Conservation (phyloP, 2,797 vertebrate species). For the Melopsittacus undulatus region DNA sequence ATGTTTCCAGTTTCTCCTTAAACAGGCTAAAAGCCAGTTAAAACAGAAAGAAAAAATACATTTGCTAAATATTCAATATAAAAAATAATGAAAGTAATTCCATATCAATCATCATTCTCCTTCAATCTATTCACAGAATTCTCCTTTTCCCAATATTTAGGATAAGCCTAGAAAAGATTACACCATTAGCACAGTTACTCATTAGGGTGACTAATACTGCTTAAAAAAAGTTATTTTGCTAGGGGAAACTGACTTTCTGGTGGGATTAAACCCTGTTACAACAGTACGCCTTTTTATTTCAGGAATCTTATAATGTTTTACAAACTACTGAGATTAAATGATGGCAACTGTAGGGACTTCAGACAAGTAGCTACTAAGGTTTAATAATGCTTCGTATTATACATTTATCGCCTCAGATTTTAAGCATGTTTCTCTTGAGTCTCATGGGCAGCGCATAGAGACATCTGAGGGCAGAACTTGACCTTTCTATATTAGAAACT, state of each 20-base stretch:
- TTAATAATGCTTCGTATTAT: not conserved
- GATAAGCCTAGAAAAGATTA: not conserved
- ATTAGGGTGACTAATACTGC: not conserved
- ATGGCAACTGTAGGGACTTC: not conserved
- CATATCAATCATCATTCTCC: not conserved
- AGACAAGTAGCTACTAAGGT: not conserved
- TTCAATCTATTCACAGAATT: not conserved
- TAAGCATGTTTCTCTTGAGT: not conserved
- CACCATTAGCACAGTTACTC: not conserved
- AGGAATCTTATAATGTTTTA: not conserved
- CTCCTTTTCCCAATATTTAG: not conserved
- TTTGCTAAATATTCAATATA: not conserved
- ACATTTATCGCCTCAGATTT: not conserved
- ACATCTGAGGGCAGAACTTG: constrained; percentile 21
- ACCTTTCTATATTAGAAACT: constrained; percentile 41
- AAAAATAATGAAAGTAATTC: not conserved
- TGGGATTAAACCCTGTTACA: not conserved
- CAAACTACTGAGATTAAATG: not conserved
- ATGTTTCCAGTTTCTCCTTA: not conserved
- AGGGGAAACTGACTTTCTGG: not conserved
- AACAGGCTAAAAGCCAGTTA: not conserved
- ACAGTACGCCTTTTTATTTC: not conserved
- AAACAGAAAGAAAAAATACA: not conserved
- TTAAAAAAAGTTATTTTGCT: not conserved
- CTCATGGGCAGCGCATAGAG: not conserved